Evolutionary conservation across 2,888 invertebrate genomes (phyloP), one percentile per base, ranked within the genome.

Genomic region (Coremacera marginata): DNA sequence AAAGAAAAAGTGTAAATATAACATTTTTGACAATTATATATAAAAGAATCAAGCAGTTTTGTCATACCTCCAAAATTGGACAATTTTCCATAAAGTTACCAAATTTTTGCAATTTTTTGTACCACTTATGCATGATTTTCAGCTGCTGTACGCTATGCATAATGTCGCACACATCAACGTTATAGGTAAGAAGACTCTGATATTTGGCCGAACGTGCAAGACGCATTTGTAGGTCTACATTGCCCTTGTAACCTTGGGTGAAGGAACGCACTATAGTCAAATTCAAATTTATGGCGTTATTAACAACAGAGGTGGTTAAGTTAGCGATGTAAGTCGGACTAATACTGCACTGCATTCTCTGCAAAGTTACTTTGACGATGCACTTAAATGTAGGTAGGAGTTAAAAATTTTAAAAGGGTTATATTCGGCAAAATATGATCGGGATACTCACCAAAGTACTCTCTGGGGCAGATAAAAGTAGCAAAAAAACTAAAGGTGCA

Each of bases 61-160:
- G 16, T 16, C n/a, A 19, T 2, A 71, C 71, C 60, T 71, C 71
- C 8, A 57, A 31, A 2, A 84, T 81, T 0, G 84, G 84, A 37
- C 86, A 84, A 57, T 81, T 85, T 14, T 72, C 76, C 83, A 82
- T 85, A 19, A 84, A 84, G 75, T 86, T 84, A 2, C 84, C 73
- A n/a, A 82, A 11, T 19, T 81, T 75, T 0, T 73, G 2, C 72
- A 85, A 82, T 16, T 82, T 83, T 60, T 80, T 81, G 70, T 83
- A 84, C 85, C 81, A 83, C 49, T 3, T 63, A 34, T 83, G 84
- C 2, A 84, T 51, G 5, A 85, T 52, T 3, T 80, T 62, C 9
- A 49, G n/a, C 14, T 25, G 62, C n/a, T 34, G 22, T 19, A 27
- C 22, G 5, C 22, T 44, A 19, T 25, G 25, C 27, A 76, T 11